Evolutionary conservation across 2,888 invertebrate genomes (phyloP).

Genomic region (Amiota minor): DNA sequence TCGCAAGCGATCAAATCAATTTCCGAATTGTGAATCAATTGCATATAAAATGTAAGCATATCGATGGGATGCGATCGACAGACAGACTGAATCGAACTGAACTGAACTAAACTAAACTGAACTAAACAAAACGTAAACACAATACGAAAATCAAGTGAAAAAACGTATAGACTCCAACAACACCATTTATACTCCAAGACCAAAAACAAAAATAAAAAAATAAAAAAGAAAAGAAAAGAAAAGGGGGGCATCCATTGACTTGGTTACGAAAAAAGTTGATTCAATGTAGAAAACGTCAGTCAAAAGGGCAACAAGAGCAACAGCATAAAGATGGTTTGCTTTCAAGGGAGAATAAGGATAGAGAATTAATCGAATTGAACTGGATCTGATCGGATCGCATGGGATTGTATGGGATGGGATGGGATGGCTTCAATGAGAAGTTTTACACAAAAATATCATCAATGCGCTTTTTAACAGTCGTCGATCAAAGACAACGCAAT

Average conservation of each 20-base stretch:
- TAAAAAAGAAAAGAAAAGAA: neutral
- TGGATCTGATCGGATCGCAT: constrained; percentile 5
- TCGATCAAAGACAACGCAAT: constrained; percentile 65
- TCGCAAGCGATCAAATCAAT: constrained; percentile 65
- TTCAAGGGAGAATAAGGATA: neutral
- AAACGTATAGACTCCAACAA: neutral
- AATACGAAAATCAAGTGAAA: neutral
- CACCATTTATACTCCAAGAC: neutral
- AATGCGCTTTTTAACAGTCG: constrained; percentile 56
- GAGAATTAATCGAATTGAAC: neutral
- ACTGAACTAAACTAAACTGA: neutral
- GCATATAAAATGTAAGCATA: constrained; percentile 40
- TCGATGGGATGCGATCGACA: neutral
- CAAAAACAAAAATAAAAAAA: neutral
- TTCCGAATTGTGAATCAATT: constrained; percentile 65
- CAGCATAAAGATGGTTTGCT: neutral
- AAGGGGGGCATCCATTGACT: neutral
- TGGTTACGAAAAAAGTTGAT: neutral
- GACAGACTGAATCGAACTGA: neutral
- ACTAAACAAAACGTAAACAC: neutral
- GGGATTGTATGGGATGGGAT: neutral
- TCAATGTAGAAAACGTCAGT: constrained; percentile 16
- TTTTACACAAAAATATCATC: constrained; percentile 55
- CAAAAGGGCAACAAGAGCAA: constrained; percentile 14
- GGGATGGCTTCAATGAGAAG: constrained; percentile 16